Evolutionary conservation across 2,888 invertebrate species (phyloP), one percentile per base, ranked within the genome.

Genomic region (Tanypteryx hageni): DNA sequence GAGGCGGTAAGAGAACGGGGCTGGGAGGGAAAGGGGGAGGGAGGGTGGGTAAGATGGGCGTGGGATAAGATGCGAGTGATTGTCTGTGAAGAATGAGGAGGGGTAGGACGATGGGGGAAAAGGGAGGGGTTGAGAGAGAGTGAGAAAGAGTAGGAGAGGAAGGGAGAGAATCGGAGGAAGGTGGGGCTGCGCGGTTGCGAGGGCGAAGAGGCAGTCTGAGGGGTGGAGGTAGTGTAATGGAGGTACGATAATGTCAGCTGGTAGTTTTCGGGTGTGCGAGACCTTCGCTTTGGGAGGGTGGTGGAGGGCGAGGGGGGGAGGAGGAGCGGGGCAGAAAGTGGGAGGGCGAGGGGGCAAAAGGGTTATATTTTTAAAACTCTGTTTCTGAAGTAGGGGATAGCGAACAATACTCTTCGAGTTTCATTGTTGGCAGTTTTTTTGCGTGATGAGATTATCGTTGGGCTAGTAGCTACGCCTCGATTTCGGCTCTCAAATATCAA

Each of bases 51-150:
- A 64, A 89, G 89, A 89, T 89, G 89, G 89, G 89, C 89, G 89
- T 89, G 64, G 89, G 89, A 89, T 89, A 89, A 89, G 89, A 89
- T 89, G 61, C 89, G 89, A 89, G 89, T 89, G 89, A 89, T 89
- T 89, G 89, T 89, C 89, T 89, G 89, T 89, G 89, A 89, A 89
- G 89, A 89, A 89, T 89, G 89, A 89, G 64, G 64, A 89, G 89
- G 61, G 89, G 59, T 83, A 57, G 83, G 82, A 44, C 14, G 7
- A 44, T 13, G 14, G 83, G 56, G 11, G 13, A 57, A 57, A 7
- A 9, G 13, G 31, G 56, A n/a, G 57, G 11, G 83, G 18, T 18
- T 44, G 4, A 13, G 44, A 18, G 14, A n/a, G 13, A 83, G 31
- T 27, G 83, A 11, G 11, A 8, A 44, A 4, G 31, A 44, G 64